Base-by-base conservation (phyloP, 2,113 vertebrate species). In the Setophaga coronata region DNA sequence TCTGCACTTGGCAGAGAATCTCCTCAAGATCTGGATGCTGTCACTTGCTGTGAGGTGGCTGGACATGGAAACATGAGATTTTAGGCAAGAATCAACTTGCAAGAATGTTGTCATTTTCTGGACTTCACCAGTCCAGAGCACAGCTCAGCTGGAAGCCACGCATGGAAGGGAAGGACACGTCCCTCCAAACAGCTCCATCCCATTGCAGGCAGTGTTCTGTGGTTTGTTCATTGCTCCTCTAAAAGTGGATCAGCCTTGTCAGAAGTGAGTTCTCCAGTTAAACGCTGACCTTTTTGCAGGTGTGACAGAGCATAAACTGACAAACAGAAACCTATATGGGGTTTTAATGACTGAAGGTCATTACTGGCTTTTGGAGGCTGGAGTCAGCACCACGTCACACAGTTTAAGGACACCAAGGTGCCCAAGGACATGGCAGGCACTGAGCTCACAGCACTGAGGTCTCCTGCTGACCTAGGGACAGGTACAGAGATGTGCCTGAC, bases 361-460 rank as follows among this genome's bases (percentile, higher is more conserved):
- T 36, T 14, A 65, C 53, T 33, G 40, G 48, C 7, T 87, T 47
- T 67, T 29, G 5, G 9, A 43, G 66, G 28, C 60, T 64, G 56
- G 4, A 64, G 15, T 20, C 38, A 61, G 73, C 3, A 9, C 15
- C 24, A 14, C 0, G 0, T 53, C 50, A 48, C 2, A 51, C 3
- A 36, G 47, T 18, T 65, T 11, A 61, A 24, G 33, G 66, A 38
- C 48, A 45, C 14, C 29, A 12, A 38, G 33, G 9, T 84, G 29
- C 34, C 64, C 0, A 0, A 82, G 73, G 64, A 64, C 57, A 33
- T 0, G 1, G 25, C 23, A 2, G 10, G 25, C 19, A 50, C 43
- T 0, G 0, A 10, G 43, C 48, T 36, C 2, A 2, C 3, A 9
- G 25, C 19, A 50, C 43, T 0, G 0, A 12, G 57, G 9, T 18